phyloP scores from a whole-genome alignment of 1,140 invertebrate genomes.

The Ceratina australensis region DNA sequence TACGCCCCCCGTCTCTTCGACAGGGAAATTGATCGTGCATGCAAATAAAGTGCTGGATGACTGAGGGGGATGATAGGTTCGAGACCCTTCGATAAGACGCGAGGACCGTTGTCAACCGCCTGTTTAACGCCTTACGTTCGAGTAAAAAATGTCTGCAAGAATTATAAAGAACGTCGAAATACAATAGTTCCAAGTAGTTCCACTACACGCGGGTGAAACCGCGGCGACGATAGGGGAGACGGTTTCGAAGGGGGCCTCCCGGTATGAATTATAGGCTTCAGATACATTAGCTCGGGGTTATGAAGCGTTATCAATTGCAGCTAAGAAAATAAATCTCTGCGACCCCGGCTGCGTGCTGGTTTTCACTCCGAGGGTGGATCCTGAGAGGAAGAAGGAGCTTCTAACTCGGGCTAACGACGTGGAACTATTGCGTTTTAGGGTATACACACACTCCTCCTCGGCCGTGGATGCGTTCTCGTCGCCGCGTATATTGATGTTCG shows the following conservation, averaged over 20 bases:
- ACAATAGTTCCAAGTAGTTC: too few relatives aligned
- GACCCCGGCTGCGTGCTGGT: conserved; percentile 13
- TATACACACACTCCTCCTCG: not conserved
- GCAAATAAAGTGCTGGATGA: conserved; percentile 72
- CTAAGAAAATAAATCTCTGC: conserved; percentile 57
- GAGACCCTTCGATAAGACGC: conserved; percentile 42
- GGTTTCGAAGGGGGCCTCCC: not conserved
- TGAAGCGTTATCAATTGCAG: conserved; percentile 57
- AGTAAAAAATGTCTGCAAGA: not conserved
- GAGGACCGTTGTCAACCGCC: not conserved
- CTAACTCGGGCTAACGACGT: conserved; percentile 48
- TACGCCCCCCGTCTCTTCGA: conserved; percentile 46
- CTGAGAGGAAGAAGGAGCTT: not conserved
- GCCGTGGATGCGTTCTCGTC: conserved; percentile 56
- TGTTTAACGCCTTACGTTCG: not conserved
- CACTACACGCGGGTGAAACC: not conserved
- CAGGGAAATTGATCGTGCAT: conserved; percentile 72
- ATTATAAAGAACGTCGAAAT: too few relatives aligned
- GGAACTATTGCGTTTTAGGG: conserved; percentile 59
- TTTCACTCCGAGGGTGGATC: conserved; percentile 34
- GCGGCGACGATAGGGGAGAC: not conserved
- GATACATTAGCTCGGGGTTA: conserved; percentile 50
- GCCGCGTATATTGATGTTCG: conserved; percentile 58
- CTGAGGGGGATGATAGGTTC: conserved; percentile 29
- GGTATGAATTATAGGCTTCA: conserved; percentile 50